Conservation (phyloP, 92 coral and sea anemone species). For the Zoanthus sansibaricus region DNA sequence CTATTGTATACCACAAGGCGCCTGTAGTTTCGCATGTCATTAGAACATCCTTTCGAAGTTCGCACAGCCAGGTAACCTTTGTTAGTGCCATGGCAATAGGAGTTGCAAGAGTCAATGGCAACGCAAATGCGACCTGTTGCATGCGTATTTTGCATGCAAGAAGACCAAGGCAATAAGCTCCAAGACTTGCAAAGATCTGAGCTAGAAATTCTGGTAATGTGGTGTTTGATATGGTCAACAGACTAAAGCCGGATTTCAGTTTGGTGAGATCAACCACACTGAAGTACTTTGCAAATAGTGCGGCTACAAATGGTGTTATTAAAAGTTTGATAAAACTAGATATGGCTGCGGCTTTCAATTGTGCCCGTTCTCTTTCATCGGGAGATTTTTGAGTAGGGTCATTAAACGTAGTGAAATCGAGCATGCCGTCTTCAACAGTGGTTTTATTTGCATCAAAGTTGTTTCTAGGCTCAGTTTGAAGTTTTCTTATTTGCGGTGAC, state of each 20-base stretch:
- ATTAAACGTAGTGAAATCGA: not conserved
- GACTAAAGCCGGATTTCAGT: constrained; percentile 56
- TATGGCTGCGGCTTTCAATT: constrained; percentile 78
- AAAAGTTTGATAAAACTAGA: constrained; percentile 77
- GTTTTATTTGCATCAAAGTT: not conserved
- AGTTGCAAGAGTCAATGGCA: constrained; percentile 86
- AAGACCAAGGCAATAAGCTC: constrained; percentile 78
- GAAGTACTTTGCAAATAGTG: constrained; percentile 58
- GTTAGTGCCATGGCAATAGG: constrained; percentile 60
- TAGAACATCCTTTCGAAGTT: not conserved
- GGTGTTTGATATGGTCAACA: constrained; percentile 40
- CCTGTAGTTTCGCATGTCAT: constrained; percentile 52
- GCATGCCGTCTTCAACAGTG: constrained; percentile 14
- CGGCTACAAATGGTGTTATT: constrained; percentile 86
- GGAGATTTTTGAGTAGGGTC: constrained; percentile 23
- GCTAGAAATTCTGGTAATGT: constrained; percentile 71
- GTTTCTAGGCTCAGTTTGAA: constrained; percentile 57
- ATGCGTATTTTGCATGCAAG: constrained; percentile 91
- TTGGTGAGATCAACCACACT: constrained; percentile 30
- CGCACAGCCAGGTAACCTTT: constrained; percentile 50
- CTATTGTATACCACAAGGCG: constrained; percentile 16
- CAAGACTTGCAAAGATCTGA: constrained; percentile 83
- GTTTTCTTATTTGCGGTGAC: constrained; percentile 78
- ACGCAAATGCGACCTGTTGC: constrained; percentile 81
- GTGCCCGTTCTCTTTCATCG: constrained; percentile 23